These are phyloP conservation scores for Anarsia innoxiella DNA, from an alignment of 2,888 invertebrate genomes.

Conservation along the genomic window DNA sequence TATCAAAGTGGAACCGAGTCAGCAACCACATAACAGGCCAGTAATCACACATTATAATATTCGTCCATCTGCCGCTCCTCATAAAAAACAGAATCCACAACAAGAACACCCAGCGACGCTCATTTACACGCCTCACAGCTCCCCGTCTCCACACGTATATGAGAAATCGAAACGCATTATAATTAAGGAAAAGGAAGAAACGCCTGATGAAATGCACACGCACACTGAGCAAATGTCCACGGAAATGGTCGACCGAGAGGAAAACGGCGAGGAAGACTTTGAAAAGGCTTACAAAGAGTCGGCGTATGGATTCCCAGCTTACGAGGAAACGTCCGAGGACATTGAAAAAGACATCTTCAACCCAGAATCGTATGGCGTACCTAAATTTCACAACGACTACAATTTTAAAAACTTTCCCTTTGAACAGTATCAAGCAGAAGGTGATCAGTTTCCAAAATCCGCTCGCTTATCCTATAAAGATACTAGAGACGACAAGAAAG, in stretches of 20 bases:
- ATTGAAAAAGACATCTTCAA: slow-evolving; percentile 53
- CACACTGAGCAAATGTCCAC: slow-evolving; percentile 43
- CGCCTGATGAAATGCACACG: slow-evolving; percentile 44
- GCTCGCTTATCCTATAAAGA: slow-evolving; percentile 52
- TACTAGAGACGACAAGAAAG: slow-evolving; percentile 48
- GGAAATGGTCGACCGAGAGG: slow-evolving; percentile 45
- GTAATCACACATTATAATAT: no score
- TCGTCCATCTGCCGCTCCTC: slow-evolving; percentile 14
- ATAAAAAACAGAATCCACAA: slow-evolving; percentile 18
- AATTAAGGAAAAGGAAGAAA: slow-evolving; percentile 50
- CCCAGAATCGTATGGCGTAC: slow-evolving; percentile 45
- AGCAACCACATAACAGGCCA: slow-evolving; percentile 34
- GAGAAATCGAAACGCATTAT: slow-evolving; percentile 54
- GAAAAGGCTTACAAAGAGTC: slow-evolving; percentile 62
- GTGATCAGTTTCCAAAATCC: slow-evolving; percentile 49
- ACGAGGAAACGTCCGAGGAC: slow-evolving; percentile 34
- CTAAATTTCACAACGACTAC: slow-evolving; percentile 37
- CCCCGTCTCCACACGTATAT: slow-evolving; percentile 29
- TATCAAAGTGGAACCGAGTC: slow-evolving; percentile 45
- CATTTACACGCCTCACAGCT: slow-evolving; percentile 19
- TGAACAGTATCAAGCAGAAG: slow-evolving; percentile 49
- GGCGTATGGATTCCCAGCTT: slow-evolving; percentile 60
- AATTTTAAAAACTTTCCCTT: slow-evolving; percentile 46
- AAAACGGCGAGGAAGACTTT: slow-evolving; percentile 62
- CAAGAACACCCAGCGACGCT: slow-evolving; percentile 10